These are phyloP conservation scores for Drosophila asahinai DNA, from an alignment of 1,140 invertebrate genomes.

Conservation along the genomic window DNA sequence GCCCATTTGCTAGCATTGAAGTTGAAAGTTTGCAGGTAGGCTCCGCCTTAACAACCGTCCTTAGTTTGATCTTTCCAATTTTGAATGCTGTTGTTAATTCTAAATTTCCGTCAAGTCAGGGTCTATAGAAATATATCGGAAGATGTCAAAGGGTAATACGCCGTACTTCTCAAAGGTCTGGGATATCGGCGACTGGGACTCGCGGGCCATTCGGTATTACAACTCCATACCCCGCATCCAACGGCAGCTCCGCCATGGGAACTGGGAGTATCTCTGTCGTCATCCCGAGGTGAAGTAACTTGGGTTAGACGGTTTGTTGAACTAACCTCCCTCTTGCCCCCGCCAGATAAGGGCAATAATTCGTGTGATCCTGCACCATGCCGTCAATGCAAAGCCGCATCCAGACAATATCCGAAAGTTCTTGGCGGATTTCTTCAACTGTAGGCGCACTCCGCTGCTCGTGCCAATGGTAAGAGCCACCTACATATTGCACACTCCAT, in stretches of 20 bases:
- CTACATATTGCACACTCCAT: not conserved
- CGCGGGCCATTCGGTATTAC: constrained; percentile 53
- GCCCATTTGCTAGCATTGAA: too few species aligned
- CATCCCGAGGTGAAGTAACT: constrained; percentile 61
- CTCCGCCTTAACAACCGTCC: not conserved
- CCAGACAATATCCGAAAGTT: constrained; percentile 44
- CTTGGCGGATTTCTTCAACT: constrained; percentile 61
- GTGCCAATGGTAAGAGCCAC: constrained; percentile 51
- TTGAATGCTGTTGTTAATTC: not conserved
- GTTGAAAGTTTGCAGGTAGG: too few species aligned
- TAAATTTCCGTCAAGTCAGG: constrained; percentile 9
- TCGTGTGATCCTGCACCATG: constrained; percentile 61
- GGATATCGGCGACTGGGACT: constrained; percentile 64
- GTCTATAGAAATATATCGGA: not conserved
- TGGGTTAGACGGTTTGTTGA: too few species aligned
- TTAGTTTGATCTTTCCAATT: constrained; percentile 1
- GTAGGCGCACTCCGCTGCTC: constrained; percentile 42
- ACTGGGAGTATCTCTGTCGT: constrained; percentile 55
- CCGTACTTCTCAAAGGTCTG: constrained; percentile 39
- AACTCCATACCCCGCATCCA: constrained; percentile 49
- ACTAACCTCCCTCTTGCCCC: not conserved
- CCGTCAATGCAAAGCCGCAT: constrained; percentile 52
- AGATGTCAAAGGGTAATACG: constrained; percentile 22
- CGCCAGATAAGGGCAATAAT: constrained; percentile 67
- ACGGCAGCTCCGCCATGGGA: constrained; percentile 54